A percentile compares a stretch with the other conserved stretches of the same genome.
Conservation (phyloP, 2,797 vertebrate genomes). For the Uromys caudimaculatus region DNA sequence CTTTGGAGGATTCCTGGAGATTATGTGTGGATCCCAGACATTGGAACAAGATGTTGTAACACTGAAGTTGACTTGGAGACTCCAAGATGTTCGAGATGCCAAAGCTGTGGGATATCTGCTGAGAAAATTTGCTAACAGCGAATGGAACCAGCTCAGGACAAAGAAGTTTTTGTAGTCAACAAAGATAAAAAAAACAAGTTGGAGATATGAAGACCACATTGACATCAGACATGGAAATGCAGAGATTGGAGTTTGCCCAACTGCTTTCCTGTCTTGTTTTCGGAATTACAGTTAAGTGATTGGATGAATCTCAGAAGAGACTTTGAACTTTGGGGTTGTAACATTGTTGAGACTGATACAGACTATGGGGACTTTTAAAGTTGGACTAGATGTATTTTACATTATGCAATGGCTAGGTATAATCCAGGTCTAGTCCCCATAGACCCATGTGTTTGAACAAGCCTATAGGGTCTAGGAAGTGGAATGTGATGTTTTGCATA, state of each 20-base stretch:
- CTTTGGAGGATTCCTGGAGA: neutral
- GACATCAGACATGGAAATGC: neutral
- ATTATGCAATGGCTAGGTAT: neutral
- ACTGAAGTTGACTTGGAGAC: neutral
- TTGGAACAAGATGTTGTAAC: neutral
- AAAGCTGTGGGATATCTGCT: neutral
- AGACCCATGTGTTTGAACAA: neutral
- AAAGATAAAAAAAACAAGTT: neutral
- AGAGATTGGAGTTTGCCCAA: neutral
- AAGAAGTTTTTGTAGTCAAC: neutral
- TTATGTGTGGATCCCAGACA: neutral
- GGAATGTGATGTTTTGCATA: neutral
- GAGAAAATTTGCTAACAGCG: neutral
- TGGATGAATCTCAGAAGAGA: neutral
- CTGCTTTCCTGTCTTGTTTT: neutral
- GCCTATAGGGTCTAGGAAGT: neutral
- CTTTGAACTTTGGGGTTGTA: neutral
- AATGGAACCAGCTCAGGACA: neutral
- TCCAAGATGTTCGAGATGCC: neutral
- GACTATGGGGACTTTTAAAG: neutral
- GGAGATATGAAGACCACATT: neutral
- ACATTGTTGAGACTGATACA: neutral
- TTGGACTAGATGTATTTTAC: neutral
- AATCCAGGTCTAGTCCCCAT: neutral
- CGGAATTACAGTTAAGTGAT: neutral